phyloP scores from a whole-genome alignment of 1,140 invertebrate species.

The Megathymus violae region DNA sequence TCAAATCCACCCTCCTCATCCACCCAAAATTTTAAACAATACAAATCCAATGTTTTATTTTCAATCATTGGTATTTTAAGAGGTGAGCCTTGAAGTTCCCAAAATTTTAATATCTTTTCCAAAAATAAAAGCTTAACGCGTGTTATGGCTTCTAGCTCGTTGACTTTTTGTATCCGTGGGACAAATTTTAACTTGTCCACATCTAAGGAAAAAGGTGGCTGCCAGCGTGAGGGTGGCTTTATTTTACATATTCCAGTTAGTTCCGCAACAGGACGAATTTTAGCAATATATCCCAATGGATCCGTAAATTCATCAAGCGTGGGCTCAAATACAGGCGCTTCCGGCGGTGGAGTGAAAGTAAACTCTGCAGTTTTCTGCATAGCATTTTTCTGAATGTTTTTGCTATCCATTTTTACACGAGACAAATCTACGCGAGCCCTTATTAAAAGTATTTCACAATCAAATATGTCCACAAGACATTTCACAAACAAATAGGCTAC shows the following conservation, averaged over 20 bases:
- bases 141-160: slow-evolving; percentile 98
- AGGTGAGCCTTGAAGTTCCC: slow-evolving; percentile 97
- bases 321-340: slow-evolving; percentile 87
- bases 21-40: slow-evolving; percentile 95
- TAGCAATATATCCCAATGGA: slow-evolving; percentile 87
- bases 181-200: slow-evolving; percentile 98
- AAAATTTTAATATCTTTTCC: slow-evolving; percentile 98
- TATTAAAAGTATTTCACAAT: slow-evolving; percentile 38
- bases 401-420: slow-evolving; percentile 67
- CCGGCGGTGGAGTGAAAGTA: slow-evolving; percentile 85
- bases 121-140: slow-evolving; percentile 98
- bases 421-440: slow-evolving; percentile 22
- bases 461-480: slow-evolving; percentile 39
- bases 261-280: slow-evolving; percentile 87
- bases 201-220: slow-evolving; percentile 98
- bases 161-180: slow-evolving; percentile 97
- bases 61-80: slow-evolving; percentile 97
- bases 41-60: slow-evolving; percentile 96
- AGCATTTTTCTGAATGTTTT: slow-evolving; percentile 80
- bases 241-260: slow-evolving; percentile 89
- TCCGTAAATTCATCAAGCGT: slow-evolving; percentile 88
- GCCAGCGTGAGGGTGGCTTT: slow-evolving; percentile 91
- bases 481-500: slow-evolving; percentile 59
- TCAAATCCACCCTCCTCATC: slow-evolving; percentile 95
- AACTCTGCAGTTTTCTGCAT: slow-evolving; percentile 84